Conservation (phyloP, 2,113 vertebrate genomes). For the Rhadina sibilatrix region DNA sequence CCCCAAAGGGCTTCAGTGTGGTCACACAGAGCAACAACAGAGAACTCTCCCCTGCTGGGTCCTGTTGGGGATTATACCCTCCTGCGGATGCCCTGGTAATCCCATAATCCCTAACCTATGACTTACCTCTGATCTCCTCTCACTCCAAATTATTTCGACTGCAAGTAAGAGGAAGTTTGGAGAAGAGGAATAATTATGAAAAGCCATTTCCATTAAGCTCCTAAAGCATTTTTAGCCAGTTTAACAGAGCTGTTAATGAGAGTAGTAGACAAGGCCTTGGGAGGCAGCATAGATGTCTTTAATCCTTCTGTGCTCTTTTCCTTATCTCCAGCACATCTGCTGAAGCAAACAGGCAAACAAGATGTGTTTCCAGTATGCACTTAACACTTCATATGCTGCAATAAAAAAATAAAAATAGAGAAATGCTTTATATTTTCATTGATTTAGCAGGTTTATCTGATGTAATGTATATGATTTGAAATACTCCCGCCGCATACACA, state of each 20-base stretch:
- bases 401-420: not conserved
- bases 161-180: conserved; percentile 35
- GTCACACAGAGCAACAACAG: not conserved
- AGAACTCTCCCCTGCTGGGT: not conserved
- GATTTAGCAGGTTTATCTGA: not conserved
- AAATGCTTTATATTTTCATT: not conserved
- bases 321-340: conserved; percentile 16
- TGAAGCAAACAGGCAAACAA: not conserved
- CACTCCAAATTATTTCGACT: conserved; percentile 36
- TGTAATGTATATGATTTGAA: not conserved
- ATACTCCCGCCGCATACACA: not conserved
- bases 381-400: not conserved
- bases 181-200: conserved; percentile 7
- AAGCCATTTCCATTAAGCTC: conserved; percentile 10
- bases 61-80: not conserved
- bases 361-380: not conserved
- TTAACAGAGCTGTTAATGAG: conserved; percentile 32
- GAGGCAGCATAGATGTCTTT: not conserved
- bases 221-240: not conserved
- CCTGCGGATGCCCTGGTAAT: not conserved
- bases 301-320: conserved; percentile 1
- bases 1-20: not conserved
- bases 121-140: conserved; percentile 36
- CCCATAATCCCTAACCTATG: conserved; percentile 46
- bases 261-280: not conserved